These are phyloP conservation scores for Ceratina australensis DNA, from an alignment of 1,140 invertebrate species.

Conservation along the genomic window DNA sequence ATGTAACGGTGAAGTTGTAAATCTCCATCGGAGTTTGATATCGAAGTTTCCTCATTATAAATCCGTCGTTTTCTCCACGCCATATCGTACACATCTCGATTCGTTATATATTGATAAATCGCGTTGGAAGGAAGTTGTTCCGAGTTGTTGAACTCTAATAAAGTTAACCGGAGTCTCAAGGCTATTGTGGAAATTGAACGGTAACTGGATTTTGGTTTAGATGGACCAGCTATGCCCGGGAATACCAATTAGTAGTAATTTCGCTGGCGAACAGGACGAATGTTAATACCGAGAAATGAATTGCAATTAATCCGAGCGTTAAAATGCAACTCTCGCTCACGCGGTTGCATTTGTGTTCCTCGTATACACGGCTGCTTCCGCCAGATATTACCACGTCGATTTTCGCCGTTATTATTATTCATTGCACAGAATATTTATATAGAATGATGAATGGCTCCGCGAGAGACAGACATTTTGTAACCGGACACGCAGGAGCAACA, in stretches of 20 bases:
- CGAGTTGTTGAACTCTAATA: constrained; percentile 39
- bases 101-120: constrained; percentile 24
- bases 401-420: too few relatives aligned
- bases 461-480: too few relatives aligned
- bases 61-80: background rate
- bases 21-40: constrained; percentile 11
- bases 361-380: too few relatives aligned
- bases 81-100: background rate
- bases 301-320: too few relatives aligned
- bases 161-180: constrained; percentile 44
- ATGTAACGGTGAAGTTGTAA: background rate
- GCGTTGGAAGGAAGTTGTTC: constrained; percentile 15
- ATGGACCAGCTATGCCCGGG: constrained; percentile 12
- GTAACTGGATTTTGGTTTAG: constrained; percentile 50
- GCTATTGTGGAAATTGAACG: constrained; percentile 49
- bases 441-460: too few relatives aligned
- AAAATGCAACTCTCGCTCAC: too few relatives aligned
- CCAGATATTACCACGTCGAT: too few relatives aligned
- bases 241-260: constrained; percentile 10
- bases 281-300: too few relatives aligned
- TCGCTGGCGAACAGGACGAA: background rate
- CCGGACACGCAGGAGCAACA: too few relatives aligned
- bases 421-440: too few relatives aligned
- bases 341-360: too few relatives aligned
- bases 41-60: constrained; percentile 26